Evolutionary conservation across 2,888 invertebrate species (phyloP).

Genomic region (Yponomeuta sedellus): DNA sequence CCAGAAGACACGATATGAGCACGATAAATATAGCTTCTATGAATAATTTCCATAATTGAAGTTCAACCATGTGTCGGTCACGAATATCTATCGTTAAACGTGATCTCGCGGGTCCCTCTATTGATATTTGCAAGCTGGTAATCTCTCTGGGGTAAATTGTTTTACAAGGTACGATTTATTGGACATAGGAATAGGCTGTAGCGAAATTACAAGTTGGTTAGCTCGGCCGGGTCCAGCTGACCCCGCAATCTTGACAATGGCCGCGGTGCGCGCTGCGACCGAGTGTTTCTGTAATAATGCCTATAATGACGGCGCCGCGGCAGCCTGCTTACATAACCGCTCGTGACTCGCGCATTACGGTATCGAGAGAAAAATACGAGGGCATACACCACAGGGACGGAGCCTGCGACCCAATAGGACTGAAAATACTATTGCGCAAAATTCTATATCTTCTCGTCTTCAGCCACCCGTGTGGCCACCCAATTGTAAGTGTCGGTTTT

Average conservation of each 20-base stretch:
- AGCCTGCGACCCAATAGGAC: slow-evolving; percentile 21
- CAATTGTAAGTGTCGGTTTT: too few species aligned
- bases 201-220: slow-evolving; percentile 68
- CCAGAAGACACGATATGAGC: slow-evolving; percentile 24
- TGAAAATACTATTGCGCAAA: background rate
- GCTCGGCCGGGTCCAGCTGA: slow-evolving; percentile 55
- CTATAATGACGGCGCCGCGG: slow-evolving; percentile 69
- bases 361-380: slow-evolving; percentile 66
- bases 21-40: slow-evolving; percentile 43
- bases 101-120: slow-evolving; percentile 43
- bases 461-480: too few species aligned
- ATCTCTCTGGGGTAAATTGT: slow-evolving; percentile 49
- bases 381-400: slow-evolving; percentile 43
- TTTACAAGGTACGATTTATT: slow-evolving; percentile 66
- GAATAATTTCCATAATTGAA: slow-evolving; percentile 67
- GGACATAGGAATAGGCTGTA: slow-evolving; percentile 59
- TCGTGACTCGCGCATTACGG: slow-evolving; percentile 76
- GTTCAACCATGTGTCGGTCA: slow-evolving; percentile 58
- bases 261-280: slow-evolving; percentile 41
- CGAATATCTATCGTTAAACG: slow-evolving; percentile 54
- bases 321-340: slow-evolving; percentile 74
- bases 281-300: slow-evolving; percentile 66
- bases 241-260: slow-evolving; percentile 76
- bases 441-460: too few species aligned
- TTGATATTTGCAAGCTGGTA: slow-evolving; percentile 24